Percentiles rank a stretch among this genome's conserved stretches.
Conservation (phyloP, 2,888 invertebrate species). For the Sabellastarte sp. region DNA sequence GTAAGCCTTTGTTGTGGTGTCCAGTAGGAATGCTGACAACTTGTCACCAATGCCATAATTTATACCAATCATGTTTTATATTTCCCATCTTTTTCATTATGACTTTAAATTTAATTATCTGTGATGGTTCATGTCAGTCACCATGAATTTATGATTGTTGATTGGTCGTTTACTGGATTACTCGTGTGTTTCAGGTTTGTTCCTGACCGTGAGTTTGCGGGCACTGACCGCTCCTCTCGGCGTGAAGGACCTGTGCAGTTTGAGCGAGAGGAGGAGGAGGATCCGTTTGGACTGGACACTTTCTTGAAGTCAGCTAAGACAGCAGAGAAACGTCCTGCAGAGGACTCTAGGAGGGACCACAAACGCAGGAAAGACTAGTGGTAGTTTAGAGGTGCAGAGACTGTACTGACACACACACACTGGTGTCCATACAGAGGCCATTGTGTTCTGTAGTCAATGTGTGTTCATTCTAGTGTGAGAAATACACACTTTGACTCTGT, state of each 20-base stretch:
- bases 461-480: no score
- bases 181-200: conserved; percentile 94
- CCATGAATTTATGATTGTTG: no score
- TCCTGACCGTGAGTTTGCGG: conserved; percentile 95
- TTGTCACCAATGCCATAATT: no score
- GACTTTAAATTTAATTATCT: not conserved
- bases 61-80: not conserved
- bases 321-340: conserved; percentile 47
- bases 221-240: conserved; percentile 70
- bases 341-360: conserved; percentile 27
- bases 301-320: conserved; percentile 89
- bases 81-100: not conserved
- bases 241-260: conserved; percentile 82
- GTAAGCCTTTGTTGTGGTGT: no score
- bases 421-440: no score
- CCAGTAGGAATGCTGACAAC: no score
- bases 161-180: no score
- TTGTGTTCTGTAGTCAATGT: no score
- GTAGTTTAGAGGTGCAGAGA: no score
- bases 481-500: no score
- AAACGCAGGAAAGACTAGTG: not conserved
- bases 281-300: conserved; percentile 97
- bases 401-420: no score
- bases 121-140: no score
- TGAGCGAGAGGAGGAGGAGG: conserved; percentile 70